A percentile compares a stretch with the other conserved stretches of the same genome.
phyloP scores from a whole-genome alignment of 2,797 vertebrate species.

The Melanotaenia trifasciata region DNA sequence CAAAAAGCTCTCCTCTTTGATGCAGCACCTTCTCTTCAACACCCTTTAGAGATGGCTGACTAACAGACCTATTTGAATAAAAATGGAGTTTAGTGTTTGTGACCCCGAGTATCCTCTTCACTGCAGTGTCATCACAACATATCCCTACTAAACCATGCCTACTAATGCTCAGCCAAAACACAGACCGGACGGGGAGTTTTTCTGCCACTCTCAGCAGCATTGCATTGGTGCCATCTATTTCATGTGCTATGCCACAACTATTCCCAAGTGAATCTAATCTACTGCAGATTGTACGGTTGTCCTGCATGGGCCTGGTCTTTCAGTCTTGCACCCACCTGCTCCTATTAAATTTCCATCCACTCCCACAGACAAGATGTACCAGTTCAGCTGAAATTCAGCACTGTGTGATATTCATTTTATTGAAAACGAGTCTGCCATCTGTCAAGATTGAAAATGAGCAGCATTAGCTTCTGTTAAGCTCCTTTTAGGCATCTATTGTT shows the following conservation, averaged over 20 bases:
- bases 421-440: not conserved
- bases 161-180: slow-evolving; percentile 49
- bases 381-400: slow-evolving; percentile 1
- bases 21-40: slow-evolving; percentile 18
- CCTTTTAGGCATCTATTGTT: not conserved
- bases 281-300: not conserved
- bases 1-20: slow-evolving; percentile 10
- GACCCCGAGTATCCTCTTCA: slow-evolving; percentile 50
- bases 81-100: slow-evolving; percentile 56
- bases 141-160: slow-evolving; percentile 13
- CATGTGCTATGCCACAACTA: not conserved
- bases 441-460: not conserved
- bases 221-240: slow-evolving; percentile 6
- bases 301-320: slow-evolving; percentile 28
- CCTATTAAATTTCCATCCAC: slow-evolving; percentile 21
- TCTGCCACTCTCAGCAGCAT: not conserved
- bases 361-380: slow-evolving; percentile 28
- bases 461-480: not conserved
- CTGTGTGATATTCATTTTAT: not conserved
- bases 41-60: slow-evolving; percentile 16
- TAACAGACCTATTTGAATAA: slow-evolving; percentile 42
- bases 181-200: slow-evolving; percentile 43
- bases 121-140: slow-evolving; percentile 61
- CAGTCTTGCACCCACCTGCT: slow-evolving; percentile 18
- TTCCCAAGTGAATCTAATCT: not conserved